A percentile compares a stretch with the other conserved stretches of the same genome.
These are phyloP conservation scores for Belgica antarctica DNA, from an alignment of 2,888 invertebrate species.

Conservation along the genomic window DNA sequence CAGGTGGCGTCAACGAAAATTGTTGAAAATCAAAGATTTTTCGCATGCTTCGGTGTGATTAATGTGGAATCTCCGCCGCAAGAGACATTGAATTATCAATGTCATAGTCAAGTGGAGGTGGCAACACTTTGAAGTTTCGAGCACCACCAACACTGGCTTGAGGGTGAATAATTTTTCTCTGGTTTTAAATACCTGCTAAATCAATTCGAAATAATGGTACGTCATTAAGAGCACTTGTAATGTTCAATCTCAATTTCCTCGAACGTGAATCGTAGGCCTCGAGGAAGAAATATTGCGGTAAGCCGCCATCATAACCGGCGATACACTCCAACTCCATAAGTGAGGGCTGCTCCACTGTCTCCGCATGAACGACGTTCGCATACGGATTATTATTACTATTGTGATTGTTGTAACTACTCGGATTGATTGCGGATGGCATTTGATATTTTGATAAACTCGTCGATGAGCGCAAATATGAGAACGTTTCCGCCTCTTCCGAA, in stretches of 20 bases:
- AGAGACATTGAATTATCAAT: not conserved
- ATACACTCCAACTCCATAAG: conserved; percentile 78
- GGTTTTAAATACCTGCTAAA: conserved; percentile 51
- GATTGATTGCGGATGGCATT: conserved; percentile 34
- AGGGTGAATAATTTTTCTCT: conserved; percentile 13
- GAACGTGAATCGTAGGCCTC: conserved; percentile 78
- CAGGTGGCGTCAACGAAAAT: too few species aligned
- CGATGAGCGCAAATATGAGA: conserved; percentile 36
- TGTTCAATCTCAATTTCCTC: conserved; percentile 67
- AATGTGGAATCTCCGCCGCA: not conserved
- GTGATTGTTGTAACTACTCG: conserved; percentile 38
- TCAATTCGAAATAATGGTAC: conserved; percentile 62
- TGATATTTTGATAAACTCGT: conserved; percentile 39
- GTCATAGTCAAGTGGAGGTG: not conserved
- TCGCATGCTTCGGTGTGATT: too few species aligned
- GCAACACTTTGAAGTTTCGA: not conserved
- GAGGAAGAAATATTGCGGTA: conserved; percentile 78
- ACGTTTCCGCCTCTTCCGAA: conserved; percentile 3
- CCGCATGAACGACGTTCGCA: conserved; percentile 45
- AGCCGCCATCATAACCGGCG: conserved; percentile 83
- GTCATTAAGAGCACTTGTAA: conserved; percentile 62
- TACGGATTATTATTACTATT: conserved; percentile 38
- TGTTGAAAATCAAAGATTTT: too few species aligned
- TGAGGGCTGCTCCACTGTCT: conserved; percentile 51
- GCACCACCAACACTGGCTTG: not conserved